Base-by-base conservation (phyloP, 1,140 invertebrate genomes). In the Conus betulinus region DNA sequence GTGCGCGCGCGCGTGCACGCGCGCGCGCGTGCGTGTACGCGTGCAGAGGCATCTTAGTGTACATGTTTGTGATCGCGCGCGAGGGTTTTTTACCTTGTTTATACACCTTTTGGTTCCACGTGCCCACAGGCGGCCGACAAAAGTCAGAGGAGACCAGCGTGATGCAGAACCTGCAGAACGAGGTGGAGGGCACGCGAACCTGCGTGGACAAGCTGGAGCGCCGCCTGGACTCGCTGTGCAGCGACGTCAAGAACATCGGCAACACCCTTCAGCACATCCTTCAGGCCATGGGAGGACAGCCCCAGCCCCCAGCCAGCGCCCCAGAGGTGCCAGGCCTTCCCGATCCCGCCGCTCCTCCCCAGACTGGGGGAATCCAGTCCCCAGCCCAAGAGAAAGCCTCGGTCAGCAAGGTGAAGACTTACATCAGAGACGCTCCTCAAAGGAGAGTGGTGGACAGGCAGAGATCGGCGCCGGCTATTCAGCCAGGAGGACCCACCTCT, bases 161-260 rank as follows among this genome's bases (percentile, higher is more conserved):
- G 81, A 88, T 91, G 5, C 89, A 91, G 88, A 91, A 83, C 17
- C 87, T 91, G 10, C 91, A 91, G 81, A 79, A 86, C 53, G 89
- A 91, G 71, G 87, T 91, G 79, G 91, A 91, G 39, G 88, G 88
- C 53, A 91, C 91, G 10, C 76, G 91, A 11, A 87, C 79, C 60
- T 67, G 86, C 5, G 89, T 91, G 17, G 88, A 89, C 63, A 88
- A 87, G 25, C 88, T 91, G 20, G 91, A 91, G 57, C 88, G 89
- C 11, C 83, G 89, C 60, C 79, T 91, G 67, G 91, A 90, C 51
- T 53, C 87, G 27, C 87, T 91, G 25, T 85, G 83, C 39, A 67
- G 84, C 27, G 91, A 91, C 78, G 86, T 89, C n/a, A 87, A 84
- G 57, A 51, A 71, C 25, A 87, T 89, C 82, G 83, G 82, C 74